Evolutionary conservation across 2,797 vertebrate genomes (phyloP).

Genomic region (Micromesistius poutassou): DNA sequence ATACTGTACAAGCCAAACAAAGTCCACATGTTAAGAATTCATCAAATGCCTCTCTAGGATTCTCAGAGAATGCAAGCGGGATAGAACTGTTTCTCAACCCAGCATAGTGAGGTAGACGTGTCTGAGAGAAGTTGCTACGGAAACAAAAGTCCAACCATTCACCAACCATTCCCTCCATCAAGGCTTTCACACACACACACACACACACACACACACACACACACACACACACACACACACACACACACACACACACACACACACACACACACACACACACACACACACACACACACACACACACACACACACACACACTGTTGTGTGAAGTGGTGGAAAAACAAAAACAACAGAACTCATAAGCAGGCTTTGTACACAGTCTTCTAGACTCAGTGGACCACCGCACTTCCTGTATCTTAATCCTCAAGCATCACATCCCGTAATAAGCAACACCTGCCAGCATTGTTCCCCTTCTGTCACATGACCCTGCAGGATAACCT

Average conservation of each 20-base stretch:
- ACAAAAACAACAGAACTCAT: neutral
- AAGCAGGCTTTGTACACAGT: neutral
- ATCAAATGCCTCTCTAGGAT: neutral
- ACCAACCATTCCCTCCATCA: no score
- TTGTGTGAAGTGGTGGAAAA: neutral
- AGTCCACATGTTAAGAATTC: neutral
- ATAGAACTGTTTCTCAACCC: conserved; percentile 6
- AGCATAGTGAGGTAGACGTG: conserved; percentile 17
- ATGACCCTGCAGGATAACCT: conserved; percentile 35
- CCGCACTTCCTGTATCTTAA: conserved; percentile 26
- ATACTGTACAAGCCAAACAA: neutral
- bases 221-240: neutral
- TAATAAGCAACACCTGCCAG: conserved; percentile 60
- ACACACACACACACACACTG: neutral
- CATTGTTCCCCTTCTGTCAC: conserved; percentile 49
- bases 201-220: neutral
- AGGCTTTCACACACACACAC: neutral
- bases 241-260: neutral
- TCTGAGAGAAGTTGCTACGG: conserved; percentile 54
- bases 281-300: neutral
- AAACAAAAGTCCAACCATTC: conserved; percentile 39
- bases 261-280: neutral
- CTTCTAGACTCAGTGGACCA: neutral
- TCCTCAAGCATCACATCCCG: conserved; percentile 29
- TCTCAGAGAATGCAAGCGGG: neutral